Percentiles rank a stretch among this genome's conserved stretches.
Conservation (phyloP, 2,113 vertebrate genomes). For the Xiphias gladius region DNA sequence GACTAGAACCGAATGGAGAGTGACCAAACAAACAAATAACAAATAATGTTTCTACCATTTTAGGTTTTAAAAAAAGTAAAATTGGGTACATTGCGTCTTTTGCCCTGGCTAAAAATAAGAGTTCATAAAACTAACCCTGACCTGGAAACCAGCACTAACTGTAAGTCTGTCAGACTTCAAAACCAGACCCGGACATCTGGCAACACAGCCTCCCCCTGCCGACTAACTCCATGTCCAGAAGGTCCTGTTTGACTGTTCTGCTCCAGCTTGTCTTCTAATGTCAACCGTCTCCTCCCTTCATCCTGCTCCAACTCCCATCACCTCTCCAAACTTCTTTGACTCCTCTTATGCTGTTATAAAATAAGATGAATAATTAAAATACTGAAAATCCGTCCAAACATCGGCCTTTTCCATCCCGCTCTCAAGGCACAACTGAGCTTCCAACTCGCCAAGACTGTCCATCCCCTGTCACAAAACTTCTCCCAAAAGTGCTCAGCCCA, state of each 20-base stretch:
- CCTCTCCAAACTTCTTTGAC: background rate
- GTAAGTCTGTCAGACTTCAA: background rate
- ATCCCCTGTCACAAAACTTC: too few species aligned
- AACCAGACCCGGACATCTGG: background rate
- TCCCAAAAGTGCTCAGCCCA: background rate
- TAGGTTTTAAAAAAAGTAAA: too few species aligned
- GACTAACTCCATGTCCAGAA: background rate
- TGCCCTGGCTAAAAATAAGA: background rate
- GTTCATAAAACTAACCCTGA: background rate
- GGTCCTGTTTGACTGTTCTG: background rate
- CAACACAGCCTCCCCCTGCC: accelerated
- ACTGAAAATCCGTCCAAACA: too few species aligned
- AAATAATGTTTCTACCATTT: too few species aligned
- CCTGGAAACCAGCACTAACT: background rate
- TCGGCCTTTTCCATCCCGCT: background rate
- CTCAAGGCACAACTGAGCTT: background rate
- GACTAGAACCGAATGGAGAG: background rate
- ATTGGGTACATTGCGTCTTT: background rate
- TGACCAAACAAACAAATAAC: background rate
- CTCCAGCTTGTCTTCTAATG: too few species aligned
- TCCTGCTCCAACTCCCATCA: background rate
- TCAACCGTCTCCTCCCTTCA: too few species aligned
- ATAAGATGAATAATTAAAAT: background rate
- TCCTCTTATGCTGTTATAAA: background rate
- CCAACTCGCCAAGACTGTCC: background rate